A percentile compares a stretch with the other conserved stretches of the same genome.
phyloP scores from a whole-genome alignment of 1,140 invertebrate species.

The Stenopsyche tienmushanensis region DNA sequence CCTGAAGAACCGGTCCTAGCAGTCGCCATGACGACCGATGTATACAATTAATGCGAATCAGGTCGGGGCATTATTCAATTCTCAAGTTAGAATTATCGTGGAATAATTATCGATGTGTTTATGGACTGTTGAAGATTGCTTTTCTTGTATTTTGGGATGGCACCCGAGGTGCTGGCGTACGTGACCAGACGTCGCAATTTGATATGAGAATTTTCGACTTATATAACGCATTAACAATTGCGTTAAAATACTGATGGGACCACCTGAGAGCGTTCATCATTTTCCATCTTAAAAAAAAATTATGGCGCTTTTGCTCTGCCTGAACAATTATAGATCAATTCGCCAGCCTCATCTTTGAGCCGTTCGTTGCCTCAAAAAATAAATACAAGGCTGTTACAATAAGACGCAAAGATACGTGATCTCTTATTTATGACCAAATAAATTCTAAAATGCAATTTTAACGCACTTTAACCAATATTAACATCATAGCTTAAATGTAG shows the following conservation, averaged over 20 bases:
- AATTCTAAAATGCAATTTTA: too few relatives aligned
- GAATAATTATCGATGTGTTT: not conserved
- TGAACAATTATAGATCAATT: too few relatives aligned
- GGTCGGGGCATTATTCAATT: not conserved
- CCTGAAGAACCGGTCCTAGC: conserved; percentile 4
- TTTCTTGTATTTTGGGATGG: not conserved
- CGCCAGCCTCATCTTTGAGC: too few relatives aligned
- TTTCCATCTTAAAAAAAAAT: too few relatives aligned
- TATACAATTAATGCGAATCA: conserved; percentile 13
- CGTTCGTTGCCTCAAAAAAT: too few relatives aligned
- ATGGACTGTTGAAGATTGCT: not conserved
- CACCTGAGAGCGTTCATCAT: too few relatives aligned
- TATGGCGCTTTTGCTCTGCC: too few relatives aligned
- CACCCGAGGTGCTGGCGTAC: not conserved
- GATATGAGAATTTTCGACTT: not conserved
- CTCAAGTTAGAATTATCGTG: not conserved
- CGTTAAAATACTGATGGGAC: not conserved
- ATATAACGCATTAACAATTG: not conserved
- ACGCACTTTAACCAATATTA: too few relatives aligned
- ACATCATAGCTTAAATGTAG: too few relatives aligned
- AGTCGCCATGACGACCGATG: conserved; percentile 5
- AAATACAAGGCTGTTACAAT: too few relatives aligned
- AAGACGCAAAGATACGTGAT: too few relatives aligned
- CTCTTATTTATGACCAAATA: too few relatives aligned
- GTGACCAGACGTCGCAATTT: not conserved